Evolutionary conservation across 2,888 invertebrate genomes (phyloP).

Genomic region (Esperia sulphurella): DNA sequence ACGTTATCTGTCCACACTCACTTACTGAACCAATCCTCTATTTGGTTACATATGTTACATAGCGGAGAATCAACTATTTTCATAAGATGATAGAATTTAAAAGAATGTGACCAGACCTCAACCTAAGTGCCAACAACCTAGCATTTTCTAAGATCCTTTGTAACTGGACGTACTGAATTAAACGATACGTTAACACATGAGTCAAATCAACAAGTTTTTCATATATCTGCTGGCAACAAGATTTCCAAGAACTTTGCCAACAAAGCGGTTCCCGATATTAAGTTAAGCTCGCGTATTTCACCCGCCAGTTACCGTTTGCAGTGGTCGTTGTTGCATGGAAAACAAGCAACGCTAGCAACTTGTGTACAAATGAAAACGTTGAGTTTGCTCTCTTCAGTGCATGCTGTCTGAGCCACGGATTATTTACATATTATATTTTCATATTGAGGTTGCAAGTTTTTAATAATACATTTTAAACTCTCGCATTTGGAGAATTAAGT

Average conservation of each 20-base stretch:
- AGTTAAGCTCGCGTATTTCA: conserved; percentile 9
- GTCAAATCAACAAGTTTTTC: not conserved
- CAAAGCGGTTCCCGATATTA: conserved; percentile 7
- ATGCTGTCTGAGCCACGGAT: conserved; percentile 12
- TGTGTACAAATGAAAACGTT: conserved; percentile 10
- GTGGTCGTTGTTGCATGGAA: conserved; percentile 5
- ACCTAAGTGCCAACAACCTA: no score
- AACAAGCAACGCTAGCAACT: conserved; percentile 8
- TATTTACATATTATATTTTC: conserved; percentile 10
- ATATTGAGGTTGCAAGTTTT: not conserved
- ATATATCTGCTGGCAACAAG: not conserved
- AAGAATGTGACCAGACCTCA: no score
- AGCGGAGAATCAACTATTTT: no score
- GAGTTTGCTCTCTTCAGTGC: conserved; percentile 13
- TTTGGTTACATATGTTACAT: no score
- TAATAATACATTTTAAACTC: no score
- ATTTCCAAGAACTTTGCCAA: not conserved
- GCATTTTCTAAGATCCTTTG: no score
- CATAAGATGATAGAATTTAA: no score
- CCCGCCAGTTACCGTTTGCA: conserved; percentile 2
- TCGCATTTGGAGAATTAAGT: no score
- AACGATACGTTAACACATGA: not conserved
- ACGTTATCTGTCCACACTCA: no score
- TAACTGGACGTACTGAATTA: no score
- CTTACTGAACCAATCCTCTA: no score